These are phyloP conservation scores for Ranitomeya variabilis DNA, from an alignment of 2,113 vertebrate genomes.

Conservation along the genomic window DNA sequence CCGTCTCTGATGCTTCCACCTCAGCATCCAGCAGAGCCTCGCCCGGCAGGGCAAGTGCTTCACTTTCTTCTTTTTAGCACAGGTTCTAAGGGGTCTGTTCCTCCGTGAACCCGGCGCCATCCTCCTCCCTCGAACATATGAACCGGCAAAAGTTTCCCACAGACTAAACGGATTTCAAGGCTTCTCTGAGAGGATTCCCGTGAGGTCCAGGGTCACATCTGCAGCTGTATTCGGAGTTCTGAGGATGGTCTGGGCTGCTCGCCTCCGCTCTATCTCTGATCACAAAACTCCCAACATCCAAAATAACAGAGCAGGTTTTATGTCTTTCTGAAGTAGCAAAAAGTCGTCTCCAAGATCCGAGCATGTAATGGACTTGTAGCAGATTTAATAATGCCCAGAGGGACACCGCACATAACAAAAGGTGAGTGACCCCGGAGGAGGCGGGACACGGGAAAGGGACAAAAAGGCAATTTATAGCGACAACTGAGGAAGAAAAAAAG, in stretches of 20 bases:
- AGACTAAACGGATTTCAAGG: background rate
- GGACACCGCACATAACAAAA: slow-evolving; percentile 30
- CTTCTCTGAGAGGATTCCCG: background rate
- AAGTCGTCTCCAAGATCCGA: slow-evolving; percentile 2
- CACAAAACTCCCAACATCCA: background rate
- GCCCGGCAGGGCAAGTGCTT: background rate
- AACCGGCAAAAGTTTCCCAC: background rate
- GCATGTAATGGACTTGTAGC: slow-evolving; percentile 29
- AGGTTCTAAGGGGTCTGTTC: background rate
- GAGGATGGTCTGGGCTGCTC: background rate
- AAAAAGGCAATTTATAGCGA: slow-evolving; percentile 39
- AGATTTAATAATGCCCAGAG: slow-evolving; percentile 54
- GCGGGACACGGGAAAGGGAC: slow-evolving; percentile 4
- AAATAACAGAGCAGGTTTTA: background rate
- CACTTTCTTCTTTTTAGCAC: background rate
- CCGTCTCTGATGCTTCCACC: background rate
- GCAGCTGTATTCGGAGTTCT: background rate
- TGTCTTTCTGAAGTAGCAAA: background rate
- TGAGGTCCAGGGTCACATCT: background rate
- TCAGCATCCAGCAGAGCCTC: background rate
- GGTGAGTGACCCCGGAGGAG: slow-evolving; percentile 44
- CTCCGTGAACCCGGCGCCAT: background rate
- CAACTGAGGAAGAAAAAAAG: background rate
- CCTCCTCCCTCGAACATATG: background rate
- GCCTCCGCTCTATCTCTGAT: background rate